Base-by-base conservation (phyloP, 2,797 vertebrate species). In the Rhabdomys pumilio region DNA sequence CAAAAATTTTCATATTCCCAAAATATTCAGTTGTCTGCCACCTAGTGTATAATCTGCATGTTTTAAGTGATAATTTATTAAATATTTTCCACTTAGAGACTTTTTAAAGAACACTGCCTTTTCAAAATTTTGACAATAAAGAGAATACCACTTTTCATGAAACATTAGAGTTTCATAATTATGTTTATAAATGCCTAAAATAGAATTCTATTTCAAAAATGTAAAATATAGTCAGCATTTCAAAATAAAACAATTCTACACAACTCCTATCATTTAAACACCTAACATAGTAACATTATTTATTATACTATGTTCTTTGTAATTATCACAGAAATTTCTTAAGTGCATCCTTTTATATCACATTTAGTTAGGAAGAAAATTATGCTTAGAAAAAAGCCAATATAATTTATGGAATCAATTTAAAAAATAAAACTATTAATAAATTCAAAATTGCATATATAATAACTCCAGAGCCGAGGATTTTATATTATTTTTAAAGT, bases 11-110 rank as follows among this genome's bases (percentile, higher is more conserved):
- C 55, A 90, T 61, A 81, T 77, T 77, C 31, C 41, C 29, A 24
- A 95, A 94, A 95, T 95, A 94, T 96, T 67, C 84, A 93, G 47
- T 94, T 96, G 73, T 93, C 85, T 92, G 92, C 77, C 61, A 97
- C 90, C 61, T 96, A 95, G 67, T 92, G 92, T 92, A 77, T 96
- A 59, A 50, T 89, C 10, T 59, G 86, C 14, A 90, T 3, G 61
- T 84, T 90, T 93, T 90, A 88, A 90, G 34, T 77, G 22, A n/a
- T 85, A 63, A 90, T 29, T 97, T 94, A 80, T 34, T 82, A 91
- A 92, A 83, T 88, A 83, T 77, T 93, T 96, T 91, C 61, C 67
- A 76, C 72, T 94, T 34, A 90, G 47, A 19, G 53, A 50, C 34
- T 57, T 22, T 47, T 77, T 20, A 73, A 82, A 26, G 53, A 77